A percentile compares a stretch with the other conserved stretches of the same genome.
These are phyloP conservation scores for Ferrisia virgata DNA, from an alignment of 2,888 invertebrate genomes.

Conservation along the genomic window DNA sequence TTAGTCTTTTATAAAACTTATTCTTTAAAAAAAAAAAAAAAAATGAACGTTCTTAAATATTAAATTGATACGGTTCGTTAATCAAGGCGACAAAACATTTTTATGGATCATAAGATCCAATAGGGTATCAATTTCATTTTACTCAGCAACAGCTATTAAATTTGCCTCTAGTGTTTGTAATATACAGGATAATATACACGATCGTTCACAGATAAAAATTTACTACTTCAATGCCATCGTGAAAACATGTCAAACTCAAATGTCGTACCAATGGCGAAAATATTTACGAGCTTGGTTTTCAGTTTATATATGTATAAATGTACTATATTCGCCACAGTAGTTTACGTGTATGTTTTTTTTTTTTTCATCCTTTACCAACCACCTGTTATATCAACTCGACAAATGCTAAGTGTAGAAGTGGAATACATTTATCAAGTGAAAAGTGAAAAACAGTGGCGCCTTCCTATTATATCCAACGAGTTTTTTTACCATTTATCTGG, in stretches of 20 bases:
- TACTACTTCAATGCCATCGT: neutral
- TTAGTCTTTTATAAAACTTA: too few species aligned
- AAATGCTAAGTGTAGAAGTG: neutral
- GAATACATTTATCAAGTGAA: conserved; percentile 20
- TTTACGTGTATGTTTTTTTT: too few species aligned
- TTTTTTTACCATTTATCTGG: conserved; percentile 30
- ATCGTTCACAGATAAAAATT: neutral
- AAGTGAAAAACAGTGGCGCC: conserved; percentile 24
- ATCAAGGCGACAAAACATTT: too few species aligned
- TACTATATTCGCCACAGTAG: neutral
- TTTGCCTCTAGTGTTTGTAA: neutral
- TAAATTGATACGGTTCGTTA: too few species aligned
- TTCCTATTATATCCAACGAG: conserved; percentile 21
- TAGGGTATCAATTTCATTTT: too few species aligned
- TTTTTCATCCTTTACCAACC: neutral
- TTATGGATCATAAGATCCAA: too few species aligned
- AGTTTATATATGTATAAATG: neutral
- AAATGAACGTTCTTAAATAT: too few species aligned
- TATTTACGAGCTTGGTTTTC: conserved; percentile 19
- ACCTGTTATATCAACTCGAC: neutral
- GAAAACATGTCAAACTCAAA: neutral
- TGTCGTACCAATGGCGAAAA: neutral
- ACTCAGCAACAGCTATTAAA: too few species aligned
- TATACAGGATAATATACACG: neutral
- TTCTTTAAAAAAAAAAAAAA: neutral